Conservation (phyloP, 2,113 vertebrate genomes). For the Clupea harengus region DNA sequence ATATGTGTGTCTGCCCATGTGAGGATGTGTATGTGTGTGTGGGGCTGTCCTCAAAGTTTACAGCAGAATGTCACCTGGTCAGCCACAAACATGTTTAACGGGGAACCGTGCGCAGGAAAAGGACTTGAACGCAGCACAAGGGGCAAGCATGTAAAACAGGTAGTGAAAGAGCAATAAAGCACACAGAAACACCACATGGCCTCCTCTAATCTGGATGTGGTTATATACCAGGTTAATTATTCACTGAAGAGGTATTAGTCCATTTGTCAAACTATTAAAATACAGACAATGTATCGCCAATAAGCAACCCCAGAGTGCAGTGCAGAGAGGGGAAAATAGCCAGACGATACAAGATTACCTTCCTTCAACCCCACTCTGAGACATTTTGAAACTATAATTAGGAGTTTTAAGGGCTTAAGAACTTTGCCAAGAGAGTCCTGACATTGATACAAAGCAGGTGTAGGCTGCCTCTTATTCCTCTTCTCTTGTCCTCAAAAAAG, state of each 20-base stretch:
- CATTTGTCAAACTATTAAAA: not conserved
- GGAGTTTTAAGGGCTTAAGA: slow-evolving; percentile 38
- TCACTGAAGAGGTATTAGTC: not conserved
- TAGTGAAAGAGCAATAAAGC: not conserved
- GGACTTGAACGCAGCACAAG: not conserved
- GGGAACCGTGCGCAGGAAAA: not conserved
- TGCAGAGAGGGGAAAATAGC: not conserved
- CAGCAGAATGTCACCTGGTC: not conserved
- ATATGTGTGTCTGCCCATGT: not conserved
- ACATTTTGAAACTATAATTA: slow-evolving; percentile 43
- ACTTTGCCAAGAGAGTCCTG: slow-evolving; percentile 33
- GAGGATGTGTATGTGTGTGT: not conserved
- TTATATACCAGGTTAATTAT: not conserved
- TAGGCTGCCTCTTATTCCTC: not conserved
- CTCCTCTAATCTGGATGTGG: not conserved
- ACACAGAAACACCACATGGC: not conserved
- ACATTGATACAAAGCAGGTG: slow-evolving; percentile 50
- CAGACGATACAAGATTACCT: not conserved
- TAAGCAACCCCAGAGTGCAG: not conserved
- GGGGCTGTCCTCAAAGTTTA: not conserved
- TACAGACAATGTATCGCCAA: not conserved
- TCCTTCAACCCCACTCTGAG: slow-evolving; percentile 14
- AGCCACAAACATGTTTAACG: not conserved
- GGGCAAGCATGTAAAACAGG: not conserved
- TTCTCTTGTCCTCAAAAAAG: not conserved